These are phyloP conservation scores for Heliconius sara DNA, from an alignment of 2,888 invertebrate species.

Conservation along the genomic window DNA sequence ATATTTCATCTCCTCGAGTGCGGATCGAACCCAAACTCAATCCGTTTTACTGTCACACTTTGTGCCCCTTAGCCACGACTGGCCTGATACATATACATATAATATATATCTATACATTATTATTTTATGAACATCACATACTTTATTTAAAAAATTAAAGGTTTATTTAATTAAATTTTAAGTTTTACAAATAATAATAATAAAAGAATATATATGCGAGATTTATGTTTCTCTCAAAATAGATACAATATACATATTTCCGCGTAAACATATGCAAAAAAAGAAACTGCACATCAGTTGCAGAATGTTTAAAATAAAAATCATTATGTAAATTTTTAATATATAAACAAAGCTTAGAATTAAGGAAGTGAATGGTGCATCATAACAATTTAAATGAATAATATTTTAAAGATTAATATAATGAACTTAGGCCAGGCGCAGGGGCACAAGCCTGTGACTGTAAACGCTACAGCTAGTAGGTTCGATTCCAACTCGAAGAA, in stretches of 20 bases:
- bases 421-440: not conserved
- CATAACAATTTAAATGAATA: slow-evolving; percentile 32
- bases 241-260: slow-evolving; percentile 28
- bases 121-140: not conserved
- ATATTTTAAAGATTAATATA: slow-evolving; percentile 19
- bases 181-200: not conserved
- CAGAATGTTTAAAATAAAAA: slow-evolving; percentile 27
- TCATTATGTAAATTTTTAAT: slow-evolving; percentile 36
- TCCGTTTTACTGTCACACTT: no score
- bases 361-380: slow-evolving; percentile 41
- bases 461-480: no score
- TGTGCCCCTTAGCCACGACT: no score
- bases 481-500: no score
- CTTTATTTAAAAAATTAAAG: not conserved
- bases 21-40: no score
- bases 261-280: slow-evolving; percentile 38
- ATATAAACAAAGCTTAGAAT: slow-evolving; percentile 27
- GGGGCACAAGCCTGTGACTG: no score
- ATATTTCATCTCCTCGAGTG: no score
- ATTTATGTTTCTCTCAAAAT: slow-evolving; percentile 20
- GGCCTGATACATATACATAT: not conserved
- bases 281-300: slow-evolving; percentile 33
- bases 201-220: not conserved
- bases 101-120: not conserved
- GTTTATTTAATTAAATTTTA: not conserved